phyloP scores from a whole-genome alignment of 2,888 invertebrate genomes.

The Lithophane socia region DNA sequence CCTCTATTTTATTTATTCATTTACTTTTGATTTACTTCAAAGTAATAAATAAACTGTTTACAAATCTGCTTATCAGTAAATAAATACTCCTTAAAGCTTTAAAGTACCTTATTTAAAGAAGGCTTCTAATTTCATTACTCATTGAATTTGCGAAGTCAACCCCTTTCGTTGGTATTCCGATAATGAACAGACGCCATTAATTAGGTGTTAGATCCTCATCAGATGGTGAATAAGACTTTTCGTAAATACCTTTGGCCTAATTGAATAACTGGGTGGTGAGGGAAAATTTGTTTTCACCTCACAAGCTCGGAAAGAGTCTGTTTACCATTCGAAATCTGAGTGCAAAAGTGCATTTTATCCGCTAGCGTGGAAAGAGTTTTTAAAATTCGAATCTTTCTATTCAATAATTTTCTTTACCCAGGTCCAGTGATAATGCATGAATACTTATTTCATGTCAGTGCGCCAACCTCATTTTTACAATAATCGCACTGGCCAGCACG shows the following conservation, averaged over 20 bases:
- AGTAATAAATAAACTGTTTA: conserved; percentile 11
- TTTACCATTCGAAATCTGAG: too few relatives aligned
- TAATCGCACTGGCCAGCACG: too few relatives aligned
- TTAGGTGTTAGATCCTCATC: conserved; percentile 58
- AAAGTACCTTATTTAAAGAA: conserved; percentile 54
- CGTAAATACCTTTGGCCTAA: conserved; percentile 43
- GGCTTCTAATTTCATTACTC: conserved; percentile 51
- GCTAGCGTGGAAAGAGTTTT: too few relatives aligned
- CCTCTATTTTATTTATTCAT: not conserved
- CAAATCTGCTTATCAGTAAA: conserved; percentile 38
- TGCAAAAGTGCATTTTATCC: too few relatives aligned
- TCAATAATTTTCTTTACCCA: too few relatives aligned
- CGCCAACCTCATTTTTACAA: too few relatives aligned
- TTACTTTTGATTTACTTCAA: not conserved
- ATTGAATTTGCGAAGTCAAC: conserved; percentile 54
- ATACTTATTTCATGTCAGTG: too few relatives aligned
- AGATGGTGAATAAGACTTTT: conserved; percentile 43
- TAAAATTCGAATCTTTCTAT: too few relatives aligned
- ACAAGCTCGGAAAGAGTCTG: too few relatives aligned
- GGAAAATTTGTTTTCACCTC: not conserved
- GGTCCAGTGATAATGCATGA: too few relatives aligned
- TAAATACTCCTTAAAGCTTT: conserved; percentile 26
- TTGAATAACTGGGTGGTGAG: conserved; percentile 47
- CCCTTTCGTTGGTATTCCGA: conserved; percentile 49
- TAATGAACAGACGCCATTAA: conserved; percentile 64